Base-by-base conservation (phyloP, 2,888 invertebrate genomes). In the Reticulitermes lucifugus region DNA sequence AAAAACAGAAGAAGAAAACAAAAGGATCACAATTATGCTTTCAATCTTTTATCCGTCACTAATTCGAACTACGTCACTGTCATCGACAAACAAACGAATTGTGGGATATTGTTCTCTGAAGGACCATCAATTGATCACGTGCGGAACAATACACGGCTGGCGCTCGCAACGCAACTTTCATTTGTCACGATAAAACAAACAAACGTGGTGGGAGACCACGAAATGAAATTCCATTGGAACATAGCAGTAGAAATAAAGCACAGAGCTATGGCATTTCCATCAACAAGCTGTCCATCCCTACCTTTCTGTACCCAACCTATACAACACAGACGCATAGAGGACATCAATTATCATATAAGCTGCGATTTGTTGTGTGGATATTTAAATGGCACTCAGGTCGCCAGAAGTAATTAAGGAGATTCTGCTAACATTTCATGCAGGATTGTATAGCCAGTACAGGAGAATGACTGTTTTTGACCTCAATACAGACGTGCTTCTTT, bases 341-440 rank as follows among this genome's bases (percentile, higher is more conserved):
- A 55, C 51, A 51, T 35, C 79, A 79, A 55, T 79, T 79, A 51
- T 79, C 79, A 29, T 55, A 79, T 79, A 79, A 79, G 79, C 79
- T 29, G n/a, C 55, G 29, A 79, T 79, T 79, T 79, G 79, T 79
- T 79, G 18, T 29, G 10, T 70, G 70, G 18, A 55, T 9, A 55
- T 55, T 55, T 55, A 55, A 55, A 14, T 55, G 14, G 14, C 5
- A 18, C 55, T 55, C 14, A 12, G 21, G 14, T 55, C 55, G 55
- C 55, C 14, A 18, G 18, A 55, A 18, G 14, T 55, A 55, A 55
- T 55, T 55, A 55, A 55, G 55, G 55, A 55, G 18, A 55, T 18
- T 18, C 18, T 18, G 18, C 55, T 0, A 55, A 18, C 55, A 55
- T 5, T 14, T 55, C 18, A 18, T 55, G 55, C 12, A 55, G 55